phyloP scores from a whole-genome alignment of 2,113 vertebrate species.

The Rhynchomys soricoides region DNA sequence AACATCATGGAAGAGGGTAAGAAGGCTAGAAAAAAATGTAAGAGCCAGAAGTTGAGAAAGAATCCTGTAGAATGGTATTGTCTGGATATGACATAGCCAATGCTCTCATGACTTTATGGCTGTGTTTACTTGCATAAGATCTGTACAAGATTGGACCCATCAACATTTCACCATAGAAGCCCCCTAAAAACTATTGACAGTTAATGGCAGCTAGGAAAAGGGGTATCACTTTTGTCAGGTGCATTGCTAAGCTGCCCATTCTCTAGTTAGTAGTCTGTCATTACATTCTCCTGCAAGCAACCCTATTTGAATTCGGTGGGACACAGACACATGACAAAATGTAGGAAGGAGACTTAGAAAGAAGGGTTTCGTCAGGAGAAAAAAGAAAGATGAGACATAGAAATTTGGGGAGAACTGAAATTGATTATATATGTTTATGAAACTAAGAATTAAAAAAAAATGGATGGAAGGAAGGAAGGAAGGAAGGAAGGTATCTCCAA shows the following conservation, averaged over 20 bases:
- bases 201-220: neutral
- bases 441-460: neutral
- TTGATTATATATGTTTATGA: neutral
- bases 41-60: neutral
- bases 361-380: neutral
- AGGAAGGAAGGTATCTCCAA: neutral
- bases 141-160: neutral
- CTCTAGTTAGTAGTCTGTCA: neutral
- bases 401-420: neutral
- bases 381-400: neutral
- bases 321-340: neutral
- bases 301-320: neutral
- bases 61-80: neutral
- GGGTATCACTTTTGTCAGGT: neutral
- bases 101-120: neutral
- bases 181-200: too few species aligned
- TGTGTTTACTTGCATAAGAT: neutral
- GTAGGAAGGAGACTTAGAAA: neutral
- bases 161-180: neutral
- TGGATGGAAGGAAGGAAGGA: neutral
- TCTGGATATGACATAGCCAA: neutral
- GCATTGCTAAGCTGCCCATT: neutral
- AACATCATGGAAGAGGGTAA: neutral
- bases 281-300: neutral
- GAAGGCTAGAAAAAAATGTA: neutral